Conservation (phyloP, 2,113 vertebrate genomes). For the Lepidothrix coronata region DNA sequence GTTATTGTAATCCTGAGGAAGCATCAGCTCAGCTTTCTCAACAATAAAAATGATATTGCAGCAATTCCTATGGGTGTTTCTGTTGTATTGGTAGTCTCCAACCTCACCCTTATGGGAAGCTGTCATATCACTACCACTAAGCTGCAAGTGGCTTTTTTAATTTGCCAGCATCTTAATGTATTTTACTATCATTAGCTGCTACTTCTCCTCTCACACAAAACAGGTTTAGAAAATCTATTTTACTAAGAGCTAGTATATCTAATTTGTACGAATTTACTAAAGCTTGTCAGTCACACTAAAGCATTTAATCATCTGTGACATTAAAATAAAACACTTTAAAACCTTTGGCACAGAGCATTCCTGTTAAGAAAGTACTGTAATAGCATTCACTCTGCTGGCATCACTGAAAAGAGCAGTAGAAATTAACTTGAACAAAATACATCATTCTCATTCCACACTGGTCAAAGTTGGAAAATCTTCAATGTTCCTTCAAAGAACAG, state of each 20-base stretch:
- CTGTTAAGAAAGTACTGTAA: constrained; percentile 46
- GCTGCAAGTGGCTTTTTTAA: constrained; percentile 23
- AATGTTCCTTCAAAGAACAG: not conserved
- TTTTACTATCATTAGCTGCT: constrained; percentile 65
- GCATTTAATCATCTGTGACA: constrained; percentile 69
- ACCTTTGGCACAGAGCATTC: constrained; percentile 53
- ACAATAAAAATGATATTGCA: not conserved
- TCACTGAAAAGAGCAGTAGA: not conserved
- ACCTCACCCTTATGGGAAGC: not conserved
- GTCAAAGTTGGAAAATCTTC: constrained; percentile 3
- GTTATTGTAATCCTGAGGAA: not conserved
- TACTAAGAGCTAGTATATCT: constrained; percentile 65
- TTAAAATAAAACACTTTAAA: constrained; percentile 71
- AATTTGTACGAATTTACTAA: constrained; percentile 59
- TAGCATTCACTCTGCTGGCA: constrained; percentile 29
- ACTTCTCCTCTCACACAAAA: constrained; percentile 64
- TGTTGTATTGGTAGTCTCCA: not conserved
- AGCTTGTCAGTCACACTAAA: constrained; percentile 69
- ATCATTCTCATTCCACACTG: not conserved
- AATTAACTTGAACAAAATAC: constrained; percentile 25
- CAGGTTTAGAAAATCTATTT: constrained; percentile 65
- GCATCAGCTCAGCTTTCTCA: not conserved
- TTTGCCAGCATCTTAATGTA: constrained; percentile 61
- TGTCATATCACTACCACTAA: not conserved
- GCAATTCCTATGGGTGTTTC: not conserved